These are phyloP conservation scores for Zelostemma sp. DNA, from an alignment of 1,140 invertebrate genomes.

Conservation along the genomic window DNA sequence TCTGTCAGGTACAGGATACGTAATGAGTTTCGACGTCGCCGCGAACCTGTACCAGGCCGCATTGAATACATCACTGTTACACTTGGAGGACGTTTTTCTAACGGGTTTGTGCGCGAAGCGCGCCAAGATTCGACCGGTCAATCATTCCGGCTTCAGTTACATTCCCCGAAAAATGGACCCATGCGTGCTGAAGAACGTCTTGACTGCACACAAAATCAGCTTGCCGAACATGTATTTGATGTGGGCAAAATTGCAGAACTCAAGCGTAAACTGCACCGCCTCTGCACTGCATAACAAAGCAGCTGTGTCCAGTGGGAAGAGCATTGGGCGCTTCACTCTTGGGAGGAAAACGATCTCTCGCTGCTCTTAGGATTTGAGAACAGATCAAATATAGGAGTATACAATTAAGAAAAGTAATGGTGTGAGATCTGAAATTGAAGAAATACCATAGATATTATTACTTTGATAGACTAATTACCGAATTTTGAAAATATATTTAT, in stretches of 20 bases:
- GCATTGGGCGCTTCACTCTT: constrained; percentile 14
- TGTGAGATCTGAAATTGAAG: no score
- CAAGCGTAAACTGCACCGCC: constrained; percentile 46
- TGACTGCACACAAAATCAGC: constrained; percentile 64
- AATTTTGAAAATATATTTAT: no score
- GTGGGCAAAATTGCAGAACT: constrained; percentile 59
- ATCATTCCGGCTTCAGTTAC: constrained; percentile 76
- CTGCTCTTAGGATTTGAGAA: constrained; percentile 14
- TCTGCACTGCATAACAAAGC: constrained; percentile 3
- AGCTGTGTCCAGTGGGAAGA: constrained; percentile 11
- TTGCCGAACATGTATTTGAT: constrained; percentile 57
- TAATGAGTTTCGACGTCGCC: constrained; percentile 80
- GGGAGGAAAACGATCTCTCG: constrained; percentile 20
- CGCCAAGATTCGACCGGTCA: constrained; percentile 69
- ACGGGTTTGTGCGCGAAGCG: constrained; percentile 77
- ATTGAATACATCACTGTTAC: constrained; percentile 78
- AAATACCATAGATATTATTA: no score
- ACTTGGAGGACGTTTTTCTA: constrained; percentile 89
- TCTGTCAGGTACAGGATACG: constrained; percentile 87
- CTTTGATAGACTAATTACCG: no score
- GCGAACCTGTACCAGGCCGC: constrained; percentile 78
- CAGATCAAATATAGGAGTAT: no score
- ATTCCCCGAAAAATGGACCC: constrained; percentile 67
- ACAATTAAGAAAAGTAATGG: no score
- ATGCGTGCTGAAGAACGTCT: constrained; percentile 62